Evolutionary conservation across 2,888 invertebrate species (phyloP), one percentile per base, ranked within the genome.

Genomic region (Eugnorisma glareosa): DNA sequence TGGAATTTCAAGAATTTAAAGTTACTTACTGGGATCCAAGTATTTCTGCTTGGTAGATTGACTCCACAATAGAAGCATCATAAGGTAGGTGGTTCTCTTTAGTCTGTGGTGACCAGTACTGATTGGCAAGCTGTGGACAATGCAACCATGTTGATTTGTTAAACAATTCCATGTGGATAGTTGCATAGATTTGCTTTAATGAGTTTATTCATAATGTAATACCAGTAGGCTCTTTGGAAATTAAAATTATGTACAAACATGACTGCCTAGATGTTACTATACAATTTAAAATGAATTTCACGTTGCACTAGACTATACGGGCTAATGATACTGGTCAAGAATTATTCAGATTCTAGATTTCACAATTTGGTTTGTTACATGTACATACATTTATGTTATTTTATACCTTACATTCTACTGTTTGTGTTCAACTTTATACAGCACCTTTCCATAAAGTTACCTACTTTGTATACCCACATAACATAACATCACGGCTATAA

Each of bases 61-160:
- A 98, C 91, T 99, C 99, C 86, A 99, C 98, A 88, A 99, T 97
- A 91, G 98, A 96, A 43, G 98, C 96, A 96, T 98, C 98, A 91
- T 98, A 99, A 67, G 98, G 97, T 89, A 97, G 93, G 96, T 98
- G 98, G 7, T 97, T 96, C 18, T 97, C 97, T 74, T 97, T 97
- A 0, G 98, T 98, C 93, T 98, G 98, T 0, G 99, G 99, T 0
- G 99, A 98, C 99, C 99, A 99, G 93, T 99, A 99, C 92, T 98
- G 98, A 82, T 98, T 98, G 3, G 99, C 99, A 45, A 99, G 97
- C 99, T 99, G 96, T 74, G 89, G 91, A 91, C 71, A 90, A 90
- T 87, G 88, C 87, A 93, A 95, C 96, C 96, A 96, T 93, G 92
- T 93, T 93, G 94, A 94, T 93, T 95, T 94, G 61, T 83, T 79